Evolutionary conservation across 2,797 vertebrate genomes (phyloP).

Genomic region (Lophius americanus): DNA sequence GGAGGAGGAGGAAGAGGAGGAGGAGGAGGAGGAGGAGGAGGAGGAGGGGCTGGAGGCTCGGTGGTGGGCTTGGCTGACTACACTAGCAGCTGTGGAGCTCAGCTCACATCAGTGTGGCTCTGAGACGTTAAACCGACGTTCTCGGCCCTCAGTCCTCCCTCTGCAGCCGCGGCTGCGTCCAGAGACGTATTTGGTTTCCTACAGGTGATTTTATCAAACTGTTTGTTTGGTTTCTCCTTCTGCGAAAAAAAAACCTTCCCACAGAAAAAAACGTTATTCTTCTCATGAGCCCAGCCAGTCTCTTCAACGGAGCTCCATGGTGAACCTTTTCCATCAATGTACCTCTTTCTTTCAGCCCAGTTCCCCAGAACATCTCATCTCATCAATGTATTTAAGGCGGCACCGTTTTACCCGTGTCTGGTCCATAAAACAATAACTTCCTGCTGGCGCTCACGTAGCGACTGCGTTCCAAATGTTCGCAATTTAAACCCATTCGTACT

Average conservation of each 20-base stretch:
- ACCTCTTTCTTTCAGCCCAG: too few relatives aligned
- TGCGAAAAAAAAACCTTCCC: background rate
- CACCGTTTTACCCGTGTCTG: too few relatives aligned
- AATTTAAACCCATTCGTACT: too few relatives aligned
- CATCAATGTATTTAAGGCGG: too few relatives aligned
- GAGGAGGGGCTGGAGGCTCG: conserved; percentile 10
- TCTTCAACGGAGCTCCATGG: too few relatives aligned
- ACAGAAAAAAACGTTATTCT: background rate
- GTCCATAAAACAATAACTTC: too few relatives aligned
- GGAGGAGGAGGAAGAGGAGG: conserved; percentile 6
- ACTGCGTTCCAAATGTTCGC: too few relatives aligned
- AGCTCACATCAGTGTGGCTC: conserved; percentile 41
- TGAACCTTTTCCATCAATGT: too few relatives aligned
- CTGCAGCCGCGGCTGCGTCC: conserved; percentile 16
- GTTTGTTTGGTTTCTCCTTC: background rate
- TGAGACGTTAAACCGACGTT: conserved; percentile 49
- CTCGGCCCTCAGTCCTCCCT: conserved; percentile 27
- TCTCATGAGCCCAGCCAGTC: conserved; percentile 2
- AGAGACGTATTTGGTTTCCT: conserved; percentile 14
- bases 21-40: conserved; percentile 2
- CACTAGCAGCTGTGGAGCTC: conserved; percentile 55
- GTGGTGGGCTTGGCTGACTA: conserved; percentile 46
- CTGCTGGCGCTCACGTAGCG: too few relatives aligned
- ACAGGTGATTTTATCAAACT: background rate
- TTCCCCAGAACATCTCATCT: too few relatives aligned